Percentiles rank a stretch among this genome's conserved stretches.
phyloP scores from a whole-genome alignment of 2,113 vertebrate species.

The Noturus placidus region DNA sequence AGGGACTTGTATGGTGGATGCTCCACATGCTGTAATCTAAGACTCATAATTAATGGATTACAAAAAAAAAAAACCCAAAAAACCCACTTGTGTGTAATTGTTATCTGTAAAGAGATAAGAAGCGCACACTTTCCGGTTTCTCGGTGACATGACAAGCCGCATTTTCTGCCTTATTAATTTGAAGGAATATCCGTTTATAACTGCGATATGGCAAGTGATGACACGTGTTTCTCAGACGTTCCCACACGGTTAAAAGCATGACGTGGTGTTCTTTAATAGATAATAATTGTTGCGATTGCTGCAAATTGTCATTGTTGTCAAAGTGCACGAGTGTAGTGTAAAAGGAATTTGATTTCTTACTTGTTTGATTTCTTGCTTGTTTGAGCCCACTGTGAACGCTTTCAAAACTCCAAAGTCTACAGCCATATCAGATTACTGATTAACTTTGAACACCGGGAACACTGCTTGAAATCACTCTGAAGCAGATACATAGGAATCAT shows the following conservation, averaged over 20 bases:
- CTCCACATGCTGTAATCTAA: background rate
- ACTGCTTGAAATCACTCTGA: background rate
- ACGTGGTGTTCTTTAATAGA: background rate
- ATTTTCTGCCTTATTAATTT: background rate
- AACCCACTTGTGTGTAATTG: background rate
- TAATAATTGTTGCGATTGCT: background rate
- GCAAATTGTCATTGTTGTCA: background rate
- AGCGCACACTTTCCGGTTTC: background rate
- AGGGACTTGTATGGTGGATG: background rate
- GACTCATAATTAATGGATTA: background rate
- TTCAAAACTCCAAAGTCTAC: slow-evolving; percentile 50
- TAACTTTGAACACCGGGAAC: slow-evolving; percentile 40
- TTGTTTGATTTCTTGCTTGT: slow-evolving; percentile 2
- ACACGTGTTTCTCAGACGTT: background rate
- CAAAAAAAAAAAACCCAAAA: background rate
- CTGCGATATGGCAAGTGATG: background rate
- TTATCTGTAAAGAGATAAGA: background rate
- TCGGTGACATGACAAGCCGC: background rate
- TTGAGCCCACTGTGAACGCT: background rate
- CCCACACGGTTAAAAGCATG: background rate
- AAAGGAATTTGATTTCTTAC: too few relatives aligned
- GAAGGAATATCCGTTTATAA: background rate
- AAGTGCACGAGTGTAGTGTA: background rate
- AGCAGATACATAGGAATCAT: background rate
- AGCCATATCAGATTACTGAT: slow-evolving; percentile 49